A percentile compares a stretch with the other conserved stretches of the same genome.
These are phyloP conservation scores for Eubasilissa splendida DNA, from an alignment of 2,888 invertebrate genomes.

Conservation along the genomic window DNA sequence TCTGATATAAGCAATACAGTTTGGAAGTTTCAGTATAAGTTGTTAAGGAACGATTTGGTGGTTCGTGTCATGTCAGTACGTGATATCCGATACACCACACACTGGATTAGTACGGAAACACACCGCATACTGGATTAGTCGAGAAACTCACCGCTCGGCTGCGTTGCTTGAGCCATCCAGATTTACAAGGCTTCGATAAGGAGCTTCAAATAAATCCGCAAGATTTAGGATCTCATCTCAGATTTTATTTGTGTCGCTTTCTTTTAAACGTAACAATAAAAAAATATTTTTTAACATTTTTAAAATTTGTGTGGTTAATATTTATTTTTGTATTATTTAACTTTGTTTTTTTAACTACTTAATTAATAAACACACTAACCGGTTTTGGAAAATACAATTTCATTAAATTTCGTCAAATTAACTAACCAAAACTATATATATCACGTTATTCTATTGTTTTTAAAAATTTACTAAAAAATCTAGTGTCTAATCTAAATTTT, in stretches of 20 bases:
- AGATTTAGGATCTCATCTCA: not conserved
- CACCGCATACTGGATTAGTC: conserved; percentile 22
- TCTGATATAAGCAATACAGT: conserved; percentile 29
- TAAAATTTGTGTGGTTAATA: no score
- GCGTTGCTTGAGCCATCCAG: conserved; percentile 13
- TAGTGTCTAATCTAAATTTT: no score
- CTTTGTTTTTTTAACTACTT: no score
- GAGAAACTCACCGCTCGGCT: conserved; percentile 33
- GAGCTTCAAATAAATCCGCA: not conserved
- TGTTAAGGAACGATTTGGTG: conserved; percentile 20
- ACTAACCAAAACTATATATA: no score
- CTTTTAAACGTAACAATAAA: no score
- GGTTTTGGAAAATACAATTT: no score
- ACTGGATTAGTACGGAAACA: not conserved
- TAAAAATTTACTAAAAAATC: no score
- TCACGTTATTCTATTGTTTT: no score
- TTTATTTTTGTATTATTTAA: no score
- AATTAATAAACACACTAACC: no score
- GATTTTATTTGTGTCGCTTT: not conserved
- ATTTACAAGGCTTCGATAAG: conserved; percentile 7
- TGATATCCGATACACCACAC: conserved; percentile 15
- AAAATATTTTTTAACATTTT: no score
- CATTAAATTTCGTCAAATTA: no score
- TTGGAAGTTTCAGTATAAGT: conserved; percentile 9
- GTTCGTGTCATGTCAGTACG: conserved; percentile 42